phyloP scores from a whole-genome alignment of 2,113 vertebrate species.

The Platysteira castanea region DNA sequence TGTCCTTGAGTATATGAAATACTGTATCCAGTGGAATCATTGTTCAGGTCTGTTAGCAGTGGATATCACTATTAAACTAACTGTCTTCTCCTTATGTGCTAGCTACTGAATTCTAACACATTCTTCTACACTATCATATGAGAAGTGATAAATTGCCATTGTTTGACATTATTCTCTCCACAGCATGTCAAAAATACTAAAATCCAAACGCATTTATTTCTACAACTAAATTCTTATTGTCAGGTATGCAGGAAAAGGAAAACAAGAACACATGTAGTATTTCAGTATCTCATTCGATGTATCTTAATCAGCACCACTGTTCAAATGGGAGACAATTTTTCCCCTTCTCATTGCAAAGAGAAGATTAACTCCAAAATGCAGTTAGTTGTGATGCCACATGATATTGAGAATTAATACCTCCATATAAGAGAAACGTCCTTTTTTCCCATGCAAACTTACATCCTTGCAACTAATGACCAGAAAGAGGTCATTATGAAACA shows the following conservation, averaged over 20 bases:
- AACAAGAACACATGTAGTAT: background rate
- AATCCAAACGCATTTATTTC: background rate
- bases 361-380: background rate
- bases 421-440: background rate
- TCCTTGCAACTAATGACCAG: background rate
- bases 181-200: background rate
- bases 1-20: background rate
- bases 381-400: background rate
- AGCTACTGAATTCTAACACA: background rate
- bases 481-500: background rate
- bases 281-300: background rate
- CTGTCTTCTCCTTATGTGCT: background rate
- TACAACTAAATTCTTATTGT: background rate
- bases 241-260: background rate
- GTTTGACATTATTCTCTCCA: background rate
- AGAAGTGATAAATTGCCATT: constrained; percentile 19
- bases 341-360: background rate
- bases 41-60: background rate
- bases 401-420: background rate
- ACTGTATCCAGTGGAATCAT: background rate
- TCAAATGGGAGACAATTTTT: background rate
- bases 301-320: background rate
- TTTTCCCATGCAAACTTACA: background rate
- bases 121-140: background rate
- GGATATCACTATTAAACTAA: background rate